Conservation (phyloP, 2,113 vertebrate genomes). For the Aphelocoma coerulescens region DNA sequence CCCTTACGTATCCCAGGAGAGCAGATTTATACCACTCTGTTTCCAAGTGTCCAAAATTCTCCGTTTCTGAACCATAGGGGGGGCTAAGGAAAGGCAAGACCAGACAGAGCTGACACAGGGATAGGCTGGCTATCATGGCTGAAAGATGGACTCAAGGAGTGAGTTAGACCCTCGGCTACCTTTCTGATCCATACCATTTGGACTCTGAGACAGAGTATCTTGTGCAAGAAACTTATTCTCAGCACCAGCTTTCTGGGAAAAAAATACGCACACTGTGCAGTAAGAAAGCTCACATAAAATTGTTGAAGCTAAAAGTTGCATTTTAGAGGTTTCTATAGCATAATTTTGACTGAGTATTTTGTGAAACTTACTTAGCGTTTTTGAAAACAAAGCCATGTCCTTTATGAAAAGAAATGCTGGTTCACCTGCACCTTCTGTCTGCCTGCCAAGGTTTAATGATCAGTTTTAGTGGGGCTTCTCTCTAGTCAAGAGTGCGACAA, state of each 20-base stretch:
- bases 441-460: not conserved
- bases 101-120: not conserved
- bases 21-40: not conserved
- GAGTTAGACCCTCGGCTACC: not conserved
- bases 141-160: not conserved
- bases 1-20: rapidly evolving
- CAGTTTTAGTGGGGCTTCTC: not conserved
- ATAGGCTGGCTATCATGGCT: not conserved
- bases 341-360: not conserved
- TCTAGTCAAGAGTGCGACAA: not conserved
- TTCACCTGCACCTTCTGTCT: not conserved
- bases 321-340: not conserved
- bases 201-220: not conserved
- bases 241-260: not conserved
- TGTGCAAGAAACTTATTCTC: not conserved
- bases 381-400: not conserved
- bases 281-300: not conserved
- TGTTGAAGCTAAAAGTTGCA: not conserved
- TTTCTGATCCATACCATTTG: not conserved
- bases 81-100: not conserved
- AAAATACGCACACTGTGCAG: not conserved
- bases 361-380: not conserved
- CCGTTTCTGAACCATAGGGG: not conserved
- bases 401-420: not conserved
- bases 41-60: not conserved